These are phyloP conservation scores for Poeciliopsis turrubarensis DNA, from an alignment of 2,113 vertebrate genomes.

Conservation along the genomic window DNA sequence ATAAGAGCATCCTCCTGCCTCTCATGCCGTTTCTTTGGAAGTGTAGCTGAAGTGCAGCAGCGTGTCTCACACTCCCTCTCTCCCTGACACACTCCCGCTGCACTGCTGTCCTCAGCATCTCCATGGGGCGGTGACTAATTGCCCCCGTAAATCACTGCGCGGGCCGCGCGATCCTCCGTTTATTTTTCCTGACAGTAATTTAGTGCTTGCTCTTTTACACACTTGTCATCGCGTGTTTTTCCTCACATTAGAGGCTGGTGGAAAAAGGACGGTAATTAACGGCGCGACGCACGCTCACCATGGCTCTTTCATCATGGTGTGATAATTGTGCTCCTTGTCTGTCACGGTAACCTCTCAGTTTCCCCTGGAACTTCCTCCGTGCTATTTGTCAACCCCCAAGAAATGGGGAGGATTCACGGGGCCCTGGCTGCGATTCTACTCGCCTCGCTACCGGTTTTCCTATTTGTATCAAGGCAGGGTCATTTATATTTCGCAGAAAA, in stretches of 20 bases:
- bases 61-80: conserved; percentile 63
- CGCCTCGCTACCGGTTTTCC: conserved; percentile 74
- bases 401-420: conserved; percentile 59
- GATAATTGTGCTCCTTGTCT: conserved; percentile 99
- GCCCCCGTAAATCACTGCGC: conserved; percentile 98
- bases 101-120: conserved; percentile 90
- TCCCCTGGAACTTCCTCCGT: conserved; percentile 78
- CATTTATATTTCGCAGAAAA: conserved; percentile 86
- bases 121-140: conserved; percentile 97
- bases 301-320: conserved; percentile 98
- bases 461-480: conserved; percentile 85
- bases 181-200: conserved; percentile 99
- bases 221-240: conserved; percentile 99
- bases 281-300: conserved; percentile 86
- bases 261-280: conserved; percentile 99
- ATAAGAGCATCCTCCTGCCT: conserved; percentile 47
- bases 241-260: conserved; percentile 98
- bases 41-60: conserved; percentile 73
- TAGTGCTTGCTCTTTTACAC: conserved; percentile 99
- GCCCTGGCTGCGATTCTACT: conserved; percentile 64
- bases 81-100: conserved; percentile 78
- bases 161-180: conserved; percentile 89
- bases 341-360: conserved; percentile 93
- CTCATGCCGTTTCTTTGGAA: conserved; percentile 64
- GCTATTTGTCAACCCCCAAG: conserved; percentile 92